Percentiles rank a stretch among this genome's conserved stretches.
Evolutionary conservation across 2,113 vertebrate genomes (phyloP).

Genomic region (Petrocephalus zakoni): DNA sequence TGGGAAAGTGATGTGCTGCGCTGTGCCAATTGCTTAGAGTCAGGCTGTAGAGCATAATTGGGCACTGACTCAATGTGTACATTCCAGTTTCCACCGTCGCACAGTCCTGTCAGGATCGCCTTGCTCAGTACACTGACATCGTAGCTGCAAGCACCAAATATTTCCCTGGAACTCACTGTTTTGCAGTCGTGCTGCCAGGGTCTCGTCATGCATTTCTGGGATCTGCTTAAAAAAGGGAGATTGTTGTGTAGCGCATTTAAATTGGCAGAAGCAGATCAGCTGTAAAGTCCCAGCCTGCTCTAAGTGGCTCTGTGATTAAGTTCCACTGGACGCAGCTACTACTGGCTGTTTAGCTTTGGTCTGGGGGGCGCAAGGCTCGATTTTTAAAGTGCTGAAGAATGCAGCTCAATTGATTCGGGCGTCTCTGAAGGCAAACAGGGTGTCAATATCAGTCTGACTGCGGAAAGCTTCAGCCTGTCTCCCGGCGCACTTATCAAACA

Average conservation of each 20-base stretch:
- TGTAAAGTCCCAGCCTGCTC: background rate
- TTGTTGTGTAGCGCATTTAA: background rate
- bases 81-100: constrained; percentile 5
- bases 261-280: constrained; percentile 4
- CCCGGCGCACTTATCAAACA: background rate
- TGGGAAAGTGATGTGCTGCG: background rate
- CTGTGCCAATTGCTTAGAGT: constrained; percentile 8
- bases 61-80: constrained; percentile 15
- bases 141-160: constrained; percentile 7
- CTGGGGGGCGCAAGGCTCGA: background rate
- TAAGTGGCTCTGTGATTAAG: constrained; percentile 1
- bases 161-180: constrained; percentile 5
- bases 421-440: background rate
- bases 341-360: constrained; percentile 6
- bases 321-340: background rate
- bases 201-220: background rate
- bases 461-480: background rate
- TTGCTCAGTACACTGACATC: constrained; percentile 18
- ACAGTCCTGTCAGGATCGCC: constrained; percentile 7
- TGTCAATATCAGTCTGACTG: background rate
- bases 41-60: constrained; percentile 3
- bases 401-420: background rate
- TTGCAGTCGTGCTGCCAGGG: background rate
- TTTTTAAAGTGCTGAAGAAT: background rate
- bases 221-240: background rate